Conservation (phyloP, 2,797 vertebrate genomes). For the Xenentodon cancila region DNA sequence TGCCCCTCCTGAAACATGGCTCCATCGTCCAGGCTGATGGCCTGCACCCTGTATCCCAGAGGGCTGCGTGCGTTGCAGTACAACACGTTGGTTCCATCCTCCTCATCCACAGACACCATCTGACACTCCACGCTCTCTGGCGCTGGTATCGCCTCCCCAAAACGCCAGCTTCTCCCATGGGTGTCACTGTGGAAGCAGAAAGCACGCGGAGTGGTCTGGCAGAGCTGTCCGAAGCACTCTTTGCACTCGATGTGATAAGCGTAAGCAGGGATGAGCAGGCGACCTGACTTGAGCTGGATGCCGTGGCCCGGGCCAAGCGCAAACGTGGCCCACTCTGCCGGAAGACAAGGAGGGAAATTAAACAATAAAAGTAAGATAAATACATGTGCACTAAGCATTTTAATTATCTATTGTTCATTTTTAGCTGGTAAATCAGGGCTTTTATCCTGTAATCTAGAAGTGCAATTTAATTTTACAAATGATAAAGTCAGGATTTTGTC, state of each 20-base stretch:
- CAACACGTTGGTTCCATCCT: slow-evolving; percentile 84
- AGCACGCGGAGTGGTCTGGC: slow-evolving; percentile 87
- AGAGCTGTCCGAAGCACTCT: slow-evolving; percentile 90
- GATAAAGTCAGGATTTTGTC: too few species aligned
- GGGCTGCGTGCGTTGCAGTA: slow-evolving; percentile 94
- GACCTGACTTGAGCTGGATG: slow-evolving; percentile 90
- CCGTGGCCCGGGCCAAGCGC: slow-evolving; percentile 93
- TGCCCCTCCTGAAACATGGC: slow-evolving; percentile 87
- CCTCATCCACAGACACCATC: slow-evolving; percentile 89
- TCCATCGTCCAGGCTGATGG: slow-evolving; percentile 88
- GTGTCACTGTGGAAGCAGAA: slow-evolving; percentile 95
- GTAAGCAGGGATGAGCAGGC: slow-evolving; percentile 92
- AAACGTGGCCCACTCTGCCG: slow-evolving; percentile 95
- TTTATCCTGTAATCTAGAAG: too few species aligned
- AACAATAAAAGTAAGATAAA: too few species aligned
- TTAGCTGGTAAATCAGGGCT: too few species aligned
- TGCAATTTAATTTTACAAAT: too few species aligned
- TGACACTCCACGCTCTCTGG: slow-evolving; percentile 93
- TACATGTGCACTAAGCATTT: too few species aligned
- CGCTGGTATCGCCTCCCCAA: slow-evolving; percentile 86
- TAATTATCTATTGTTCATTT: too few species aligned
- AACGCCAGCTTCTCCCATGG: slow-evolving; percentile 87
- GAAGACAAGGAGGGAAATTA: too few species aligned
- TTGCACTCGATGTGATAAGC: slow-evolving; percentile 91
- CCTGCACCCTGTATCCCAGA: slow-evolving; percentile 90